A percentile compares a stretch with the other conserved stretches of the same genome.
Evolutionary conservation across 2,888 invertebrate species (phyloP).

Genomic region (Ceraclea dissimilis): DNA sequence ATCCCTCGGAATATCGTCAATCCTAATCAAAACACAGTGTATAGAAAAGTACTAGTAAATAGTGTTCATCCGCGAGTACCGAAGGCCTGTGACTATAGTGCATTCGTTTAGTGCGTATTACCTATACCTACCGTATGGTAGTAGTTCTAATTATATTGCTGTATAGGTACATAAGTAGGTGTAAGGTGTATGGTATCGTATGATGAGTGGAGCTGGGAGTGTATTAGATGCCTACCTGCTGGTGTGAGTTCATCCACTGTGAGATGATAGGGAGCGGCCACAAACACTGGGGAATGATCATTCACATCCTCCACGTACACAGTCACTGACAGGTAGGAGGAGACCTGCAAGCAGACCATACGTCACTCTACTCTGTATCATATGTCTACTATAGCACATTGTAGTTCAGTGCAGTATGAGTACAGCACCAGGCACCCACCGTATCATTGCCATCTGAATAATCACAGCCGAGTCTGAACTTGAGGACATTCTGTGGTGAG

Average conservation of each 20-base stretch:
- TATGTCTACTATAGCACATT: no score
- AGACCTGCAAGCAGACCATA: constrained; percentile 52
- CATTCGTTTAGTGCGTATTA: no score
- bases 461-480: constrained; percentile 73
- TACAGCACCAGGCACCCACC: constrained; percentile 40
- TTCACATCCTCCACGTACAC: constrained; percentile 86
- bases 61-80: no score
- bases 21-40: constrained; percentile 51
- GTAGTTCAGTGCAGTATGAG: no score
- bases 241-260: constrained; percentile 77
- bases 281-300: constrained; percentile 72
- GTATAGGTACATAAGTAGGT: no score
- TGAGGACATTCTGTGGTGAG: constrained; percentile 71
- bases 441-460: constrained; percentile 59
- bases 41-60: no score
- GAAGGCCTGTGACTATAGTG: neutral
- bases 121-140: neutral
- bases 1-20: constrained; percentile 76
- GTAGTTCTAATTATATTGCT: neutral
- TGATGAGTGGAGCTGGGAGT: neutral
- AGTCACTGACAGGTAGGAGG: constrained; percentile 74
- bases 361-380: neutral
- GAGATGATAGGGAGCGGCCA: constrained; percentile 70
- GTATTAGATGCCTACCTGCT: constrained; percentile 43
- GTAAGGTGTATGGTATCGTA: no score